Conservation (phyloP, 2,797 vertebrate species). For the Poecile montanus region DNA sequence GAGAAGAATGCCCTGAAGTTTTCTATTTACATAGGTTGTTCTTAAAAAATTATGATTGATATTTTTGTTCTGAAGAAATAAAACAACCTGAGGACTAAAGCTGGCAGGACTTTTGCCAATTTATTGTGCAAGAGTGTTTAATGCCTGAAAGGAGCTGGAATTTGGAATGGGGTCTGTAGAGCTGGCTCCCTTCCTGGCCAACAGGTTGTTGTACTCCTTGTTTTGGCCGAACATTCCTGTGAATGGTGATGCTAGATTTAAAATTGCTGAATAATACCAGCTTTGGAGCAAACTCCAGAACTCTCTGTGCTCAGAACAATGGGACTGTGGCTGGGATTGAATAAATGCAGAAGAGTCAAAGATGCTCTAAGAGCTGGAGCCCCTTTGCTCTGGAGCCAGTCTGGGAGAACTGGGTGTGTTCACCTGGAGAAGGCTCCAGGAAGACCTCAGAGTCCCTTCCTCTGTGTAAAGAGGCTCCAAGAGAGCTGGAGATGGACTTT, state of each 20-base stretch:
- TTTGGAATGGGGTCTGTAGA: background rate
- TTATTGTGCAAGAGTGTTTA: conserved; percentile 27
- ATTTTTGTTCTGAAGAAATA: conserved; percentile 44
- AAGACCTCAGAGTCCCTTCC: background rate
- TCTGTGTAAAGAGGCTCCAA: background rate
- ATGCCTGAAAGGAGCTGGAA: background rate
- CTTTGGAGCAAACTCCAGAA: background rate
- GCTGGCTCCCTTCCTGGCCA: background rate
- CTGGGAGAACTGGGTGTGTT: background rate
- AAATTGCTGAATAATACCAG: background rate
- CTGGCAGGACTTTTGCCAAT: background rate
- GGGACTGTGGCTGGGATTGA: background rate
- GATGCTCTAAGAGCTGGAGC: background rate
- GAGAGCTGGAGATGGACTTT: background rate
- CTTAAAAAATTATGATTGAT: background rate
- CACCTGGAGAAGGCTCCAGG: background rate
- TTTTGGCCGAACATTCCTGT: background rate
- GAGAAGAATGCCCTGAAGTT: background rate
- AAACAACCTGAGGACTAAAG: background rate
- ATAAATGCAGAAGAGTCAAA: background rate
- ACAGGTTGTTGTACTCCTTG: background rate
- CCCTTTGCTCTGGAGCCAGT: background rate
- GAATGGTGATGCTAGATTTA: background rate
- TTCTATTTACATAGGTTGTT: background rate
- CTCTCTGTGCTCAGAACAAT: background rate